Evolutionary conservation across 2,797 vertebrate species (phyloP).

Genomic region (Takifugu rubripes): DNA sequence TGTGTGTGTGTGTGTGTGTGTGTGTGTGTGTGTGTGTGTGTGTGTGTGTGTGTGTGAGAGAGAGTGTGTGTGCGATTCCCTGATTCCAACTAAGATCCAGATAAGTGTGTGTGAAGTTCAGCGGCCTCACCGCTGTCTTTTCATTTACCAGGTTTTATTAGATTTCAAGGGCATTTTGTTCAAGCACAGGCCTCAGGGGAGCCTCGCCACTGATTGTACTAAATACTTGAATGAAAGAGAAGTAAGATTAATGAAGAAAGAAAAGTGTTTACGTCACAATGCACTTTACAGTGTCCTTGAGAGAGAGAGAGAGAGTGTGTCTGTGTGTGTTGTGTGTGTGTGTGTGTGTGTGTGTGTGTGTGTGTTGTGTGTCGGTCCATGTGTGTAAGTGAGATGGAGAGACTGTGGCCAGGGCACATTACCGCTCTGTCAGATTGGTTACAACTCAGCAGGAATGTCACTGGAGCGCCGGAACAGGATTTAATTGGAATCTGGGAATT

Average conservation of each 20-base stretch:
- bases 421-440: conserved; percentile 70
- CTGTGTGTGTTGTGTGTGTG: neutral
- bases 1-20: conserved; percentile 38
- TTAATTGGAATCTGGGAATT: conserved; percentile 72
- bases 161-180: conserved; percentile 66
- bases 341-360: conserved; percentile 14
- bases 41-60: conserved; percentile 18
- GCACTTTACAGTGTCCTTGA: neutral
- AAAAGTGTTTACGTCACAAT: neutral
- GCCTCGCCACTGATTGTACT: conserved; percentile 40
- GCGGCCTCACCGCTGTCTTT: conserved; percentile 50
- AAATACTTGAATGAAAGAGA: conserved; percentile 18
- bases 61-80: conserved; percentile 28
- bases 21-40: conserved; percentile 30
- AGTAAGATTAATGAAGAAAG: conserved; percentile 15
- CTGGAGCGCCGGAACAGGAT: conserved; percentile 60
- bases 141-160: conserved; percentile 64
- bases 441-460: conserved; percentile 67
- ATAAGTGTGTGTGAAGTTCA: conserved; percentile 52
- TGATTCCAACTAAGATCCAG: conserved; percentile 14
- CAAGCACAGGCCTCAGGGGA: conserved; percentile 28
- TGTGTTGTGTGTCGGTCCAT: conserved; percentile 10
- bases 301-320: too few relatives aligned
- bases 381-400: conserved; percentile 63
- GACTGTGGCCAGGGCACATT: conserved; percentile 59